Base-by-base conservation (phyloP, 1,140 invertebrate species). In the Anastrepha ludens region DNA sequence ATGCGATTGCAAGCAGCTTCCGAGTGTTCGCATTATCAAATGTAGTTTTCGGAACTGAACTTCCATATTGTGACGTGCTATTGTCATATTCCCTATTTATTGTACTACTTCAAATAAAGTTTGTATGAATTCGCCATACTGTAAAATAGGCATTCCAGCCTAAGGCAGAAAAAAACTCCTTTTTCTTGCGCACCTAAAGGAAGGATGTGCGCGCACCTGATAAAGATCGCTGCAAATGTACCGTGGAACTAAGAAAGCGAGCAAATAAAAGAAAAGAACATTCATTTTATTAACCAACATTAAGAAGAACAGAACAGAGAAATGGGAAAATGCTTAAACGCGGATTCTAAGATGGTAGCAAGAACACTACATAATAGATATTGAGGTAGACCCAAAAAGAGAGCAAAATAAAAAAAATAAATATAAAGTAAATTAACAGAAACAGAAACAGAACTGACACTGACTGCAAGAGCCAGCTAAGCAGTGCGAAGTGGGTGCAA, bases 191-290 rank as follows among this genome's bases (percentile, higher is more conserved):
- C 67, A 44, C 13, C 67, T 47, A 15, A n/a, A 74, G 39, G 39
- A 74, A 74, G 67, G 67, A 74, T 74, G 67, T 74, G 67, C 41
- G 67, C 67, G 67, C 67, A 74, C 67, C 67, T 74, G 67, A 74
- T 74, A 74, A 74, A 41, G 67, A 74, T 74, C 67, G 41, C 67
- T 74, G 67, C 44, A 74, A 74, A 74, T 74, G 67, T 74, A 41
- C 67, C 67, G 41, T 47, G 67, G 67, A 13, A 44, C 67, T 41
- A 74, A 62, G 17, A 13, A 62, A 62, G 13, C 1, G 15, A 8
- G 8, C 60, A 62, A 62, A 62, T n/a, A 62, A 17, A 62, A 13
- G 60, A 62, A 13, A n/a, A 17, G 11, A 62, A 74, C 41, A 74
- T 74, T 74, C 67, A 74, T 74, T 74, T 47, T 41, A 74, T 74